Conservation (phyloP, 2,888 invertebrate species). For the Chirona hameri region DNA sequence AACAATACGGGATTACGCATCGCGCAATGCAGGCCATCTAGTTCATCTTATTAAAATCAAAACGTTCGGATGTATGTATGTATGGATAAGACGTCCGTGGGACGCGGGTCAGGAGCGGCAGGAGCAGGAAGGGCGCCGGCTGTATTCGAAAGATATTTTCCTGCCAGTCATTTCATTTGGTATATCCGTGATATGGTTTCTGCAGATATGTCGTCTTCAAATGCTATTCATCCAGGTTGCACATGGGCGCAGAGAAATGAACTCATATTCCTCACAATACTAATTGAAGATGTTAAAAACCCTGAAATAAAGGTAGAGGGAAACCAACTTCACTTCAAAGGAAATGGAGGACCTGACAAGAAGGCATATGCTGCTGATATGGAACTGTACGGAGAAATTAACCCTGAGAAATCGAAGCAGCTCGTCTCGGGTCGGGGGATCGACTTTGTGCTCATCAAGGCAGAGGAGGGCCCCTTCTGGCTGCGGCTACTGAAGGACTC, state of each 20-base stretch:
- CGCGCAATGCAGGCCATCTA: too few species aligned
- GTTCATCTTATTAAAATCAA: too few species aligned
- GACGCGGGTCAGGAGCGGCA: too few species aligned
- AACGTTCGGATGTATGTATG: too few species aligned
- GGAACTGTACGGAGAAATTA: conserved; percentile 75
- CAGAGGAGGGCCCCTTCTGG: conserved; percentile 76
- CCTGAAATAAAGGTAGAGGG: conserved; percentile 69
- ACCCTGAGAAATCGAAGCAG: conserved; percentile 56
- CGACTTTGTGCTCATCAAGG: conserved; percentile 55
- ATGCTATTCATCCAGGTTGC: conserved; percentile 70
- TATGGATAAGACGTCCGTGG: too few species aligned
- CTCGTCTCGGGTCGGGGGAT: conserved; percentile 52
- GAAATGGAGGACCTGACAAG: conserved; percentile 75
- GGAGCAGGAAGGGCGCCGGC: too few species aligned
- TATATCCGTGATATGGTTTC: too few species aligned
- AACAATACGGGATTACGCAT: too few species aligned
- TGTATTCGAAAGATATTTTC: too few species aligned
- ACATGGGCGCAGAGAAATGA: conserved; percentile 90
- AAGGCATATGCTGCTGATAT: conserved; percentile 84
- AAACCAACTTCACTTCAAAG: conserved; percentile 70
- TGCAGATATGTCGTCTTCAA: conserved; percentile 7
- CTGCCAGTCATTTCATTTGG: too few species aligned
- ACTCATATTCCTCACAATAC: conserved; percentile 80
- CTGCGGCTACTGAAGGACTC: conserved; percentile 79
- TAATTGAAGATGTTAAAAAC: conserved; percentile 82